Conservation (phyloP, 2,797 vertebrate species). For the Heliangelus exortis region DNA sequence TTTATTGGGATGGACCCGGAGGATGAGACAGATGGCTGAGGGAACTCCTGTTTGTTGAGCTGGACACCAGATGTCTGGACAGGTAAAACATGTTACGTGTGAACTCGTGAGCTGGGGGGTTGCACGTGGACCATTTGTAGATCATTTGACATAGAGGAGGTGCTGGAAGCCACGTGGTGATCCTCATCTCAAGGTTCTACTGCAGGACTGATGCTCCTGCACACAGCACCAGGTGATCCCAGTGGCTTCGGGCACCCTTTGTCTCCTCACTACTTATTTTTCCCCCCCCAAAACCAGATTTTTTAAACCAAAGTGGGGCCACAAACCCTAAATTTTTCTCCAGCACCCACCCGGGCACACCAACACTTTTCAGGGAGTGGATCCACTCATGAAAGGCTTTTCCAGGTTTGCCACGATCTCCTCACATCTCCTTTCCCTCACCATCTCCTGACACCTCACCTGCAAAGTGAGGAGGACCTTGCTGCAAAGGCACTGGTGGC, state of each 20-base stretch:
- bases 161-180: background rate
- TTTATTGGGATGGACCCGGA: background rate
- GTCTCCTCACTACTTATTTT: no score
- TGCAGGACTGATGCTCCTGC: no score
- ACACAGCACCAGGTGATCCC: no score
- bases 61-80: conserved; percentile 14
- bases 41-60: conserved; percentile 55
- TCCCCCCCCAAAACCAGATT: background rate
- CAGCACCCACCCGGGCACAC: background rate
- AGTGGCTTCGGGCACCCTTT: no score
- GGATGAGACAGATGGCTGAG: conserved; percentile 46
- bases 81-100: background rate
- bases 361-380: no score
- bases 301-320: background rate
- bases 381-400: background rate
- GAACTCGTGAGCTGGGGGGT: background rate
- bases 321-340: background rate
- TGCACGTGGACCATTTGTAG: background rate
- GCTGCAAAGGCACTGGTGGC: fast-evolving
- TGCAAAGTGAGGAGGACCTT: background rate
- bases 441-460: background rate
- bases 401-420: background rate
- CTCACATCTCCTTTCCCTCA: fast-evolving
- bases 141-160: background rate
- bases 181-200: background rate